Percentiles rank a stretch among this genome's conserved stretches.
Evolutionary conservation across 1,140 invertebrate genomes (phyloP).

Genomic region (Trachymyrmex cornetzi): DNA sequence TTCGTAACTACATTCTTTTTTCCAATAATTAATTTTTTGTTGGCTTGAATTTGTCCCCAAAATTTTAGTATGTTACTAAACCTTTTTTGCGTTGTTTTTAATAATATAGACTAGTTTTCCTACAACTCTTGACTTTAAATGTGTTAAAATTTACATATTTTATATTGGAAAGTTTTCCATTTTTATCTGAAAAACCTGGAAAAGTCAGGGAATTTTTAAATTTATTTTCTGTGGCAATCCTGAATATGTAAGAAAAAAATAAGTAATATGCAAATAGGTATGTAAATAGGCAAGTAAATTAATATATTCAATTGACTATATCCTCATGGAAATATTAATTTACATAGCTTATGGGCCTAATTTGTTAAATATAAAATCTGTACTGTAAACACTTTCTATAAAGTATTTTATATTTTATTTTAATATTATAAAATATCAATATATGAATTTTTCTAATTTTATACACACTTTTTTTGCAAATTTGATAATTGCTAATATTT

Average conservation of each 20-base stretch:
- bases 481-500: not conserved
- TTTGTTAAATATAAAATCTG: not conserved
- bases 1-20: too few species aligned
- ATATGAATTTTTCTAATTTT: not conserved
- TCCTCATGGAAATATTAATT: not conserved
- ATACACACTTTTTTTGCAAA: not conserved
- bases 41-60: too few species aligned
- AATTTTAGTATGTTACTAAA: too few species aligned
- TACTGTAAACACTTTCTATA: not conserved
- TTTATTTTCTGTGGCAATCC: too few species aligned
- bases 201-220: too few species aligned
- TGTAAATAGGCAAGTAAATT: not conserved
- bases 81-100: too few species aligned
- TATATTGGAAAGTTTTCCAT: too few species aligned
- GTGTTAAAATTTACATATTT: too few species aligned
- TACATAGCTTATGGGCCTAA: not conserved
- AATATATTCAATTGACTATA: not conserved
- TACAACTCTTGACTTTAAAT: too few species aligned
- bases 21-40: too few species aligned
- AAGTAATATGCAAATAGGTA: not conserved
- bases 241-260: not conserved
- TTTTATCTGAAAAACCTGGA: too few species aligned
- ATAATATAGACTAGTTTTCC: too few species aligned
- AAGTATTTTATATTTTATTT: not conserved
- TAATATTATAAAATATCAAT: not conserved